Evolutionary conservation across 2,888 invertebrate species (phyloP).

Genomic region (Heteromyza rotundicornis): DNA sequence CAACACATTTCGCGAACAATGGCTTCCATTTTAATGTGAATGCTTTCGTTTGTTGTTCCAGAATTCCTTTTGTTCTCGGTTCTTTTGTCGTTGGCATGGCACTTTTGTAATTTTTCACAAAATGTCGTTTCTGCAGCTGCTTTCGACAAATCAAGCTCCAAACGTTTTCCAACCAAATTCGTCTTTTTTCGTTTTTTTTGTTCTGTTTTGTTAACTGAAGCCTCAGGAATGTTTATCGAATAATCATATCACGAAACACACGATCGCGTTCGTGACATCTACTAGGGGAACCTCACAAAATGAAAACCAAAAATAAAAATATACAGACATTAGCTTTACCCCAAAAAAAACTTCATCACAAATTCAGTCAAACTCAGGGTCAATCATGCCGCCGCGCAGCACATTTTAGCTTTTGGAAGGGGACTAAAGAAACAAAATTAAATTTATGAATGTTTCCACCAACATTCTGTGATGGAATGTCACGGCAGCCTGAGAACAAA

Average conservation of each 20-base stretch:
- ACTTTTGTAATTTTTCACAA: not conserved
- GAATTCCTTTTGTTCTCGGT: not conserved
- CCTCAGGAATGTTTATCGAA: too few species aligned
- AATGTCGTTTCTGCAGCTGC: not conserved
- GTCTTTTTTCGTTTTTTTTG: not conserved
- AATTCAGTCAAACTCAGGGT: not conserved
- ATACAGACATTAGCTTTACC: too few species aligned
- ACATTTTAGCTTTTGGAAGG: not conserved
- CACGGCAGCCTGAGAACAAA: too few species aligned
- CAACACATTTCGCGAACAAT: not conserved
- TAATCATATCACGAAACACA: not conserved
- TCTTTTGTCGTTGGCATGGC: too few species aligned
- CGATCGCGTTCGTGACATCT: not conserved
- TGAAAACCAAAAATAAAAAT: too few species aligned
- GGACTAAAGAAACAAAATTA: too few species aligned
- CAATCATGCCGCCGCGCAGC: not conserved
- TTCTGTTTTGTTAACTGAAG: too few species aligned
- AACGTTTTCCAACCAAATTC: not conserved
- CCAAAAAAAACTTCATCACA: too few species aligned
- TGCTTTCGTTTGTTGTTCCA: not conserved
- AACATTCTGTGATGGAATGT: too few species aligned
- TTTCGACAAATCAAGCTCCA: not conserved
- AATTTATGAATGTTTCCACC: too few species aligned
- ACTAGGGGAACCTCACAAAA: not conserved
- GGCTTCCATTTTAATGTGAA: not conserved